Percentiles rank a stretch among this genome's conserved stretches.
Conservation (phyloP, 2,113 vertebrate species). For the Entosphenus tridentatus region DNA sequence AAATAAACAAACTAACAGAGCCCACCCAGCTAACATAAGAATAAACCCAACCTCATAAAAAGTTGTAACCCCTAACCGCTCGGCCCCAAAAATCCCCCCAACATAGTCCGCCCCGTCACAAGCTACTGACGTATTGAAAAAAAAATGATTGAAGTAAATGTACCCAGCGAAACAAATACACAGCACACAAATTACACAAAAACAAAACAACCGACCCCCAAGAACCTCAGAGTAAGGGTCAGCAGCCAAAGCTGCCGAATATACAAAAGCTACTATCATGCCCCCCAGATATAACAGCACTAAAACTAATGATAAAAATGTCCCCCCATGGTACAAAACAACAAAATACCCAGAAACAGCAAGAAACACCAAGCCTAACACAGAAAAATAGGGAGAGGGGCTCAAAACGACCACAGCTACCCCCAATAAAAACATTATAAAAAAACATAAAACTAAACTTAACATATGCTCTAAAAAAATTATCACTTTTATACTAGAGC, state of each 20-base stretch:
- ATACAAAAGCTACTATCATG: conserved; percentile 13
- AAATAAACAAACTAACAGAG: too few relatives aligned
- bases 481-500: too few relatives aligned
- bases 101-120: too few relatives aligned
- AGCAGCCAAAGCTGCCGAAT: conserved; percentile 10
- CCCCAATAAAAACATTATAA: conserved; percentile 10
- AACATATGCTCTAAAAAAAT: too few relatives aligned
- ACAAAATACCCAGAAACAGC: conserved; percentile 7
- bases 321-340: background rate
- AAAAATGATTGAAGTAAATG: too few relatives aligned
- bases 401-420: conserved; percentile 10
- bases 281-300: conserved; percentile 16
- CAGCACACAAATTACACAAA: conserved; percentile 1
- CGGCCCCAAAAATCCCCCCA: too few relatives aligned
- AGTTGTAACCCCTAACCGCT: too few relatives aligned
- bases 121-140: too few relatives aligned
- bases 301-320: conserved; percentile 11
- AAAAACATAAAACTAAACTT: conserved; percentile 7
- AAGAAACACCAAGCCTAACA: conserved; percentile 6
- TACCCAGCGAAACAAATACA: too few relatives aligned
- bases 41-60: too few relatives aligned
- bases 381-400: conserved; percentile 13
- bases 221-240: conserved; percentile 11
- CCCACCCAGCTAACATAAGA: too few relatives aligned
- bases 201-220: conserved; percentile 2